Evolutionary conservation across 53 echinoderm and acorn worm species (phyloP).

Genomic region (Antedon mediterranea): DNA sequence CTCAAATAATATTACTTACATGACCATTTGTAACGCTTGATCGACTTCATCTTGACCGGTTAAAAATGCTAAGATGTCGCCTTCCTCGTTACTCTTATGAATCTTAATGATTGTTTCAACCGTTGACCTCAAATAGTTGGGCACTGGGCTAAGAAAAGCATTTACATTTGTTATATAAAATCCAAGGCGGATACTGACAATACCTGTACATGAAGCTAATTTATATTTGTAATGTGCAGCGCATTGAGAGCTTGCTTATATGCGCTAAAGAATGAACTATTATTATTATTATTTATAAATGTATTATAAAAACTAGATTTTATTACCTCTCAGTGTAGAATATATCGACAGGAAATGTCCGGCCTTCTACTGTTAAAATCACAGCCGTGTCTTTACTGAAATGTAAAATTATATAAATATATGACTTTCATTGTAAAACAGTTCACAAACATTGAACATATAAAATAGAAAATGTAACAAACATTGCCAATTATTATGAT

Average conservation of each 20-base stretch:
- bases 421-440: no score
- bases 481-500: no score
- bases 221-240: no score
- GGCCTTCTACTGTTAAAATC: conserved; percentile 86
- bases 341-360: conserved; percentile 86
- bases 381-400: conserved; percentile 69
- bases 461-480: no score
- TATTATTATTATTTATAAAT: not conserved
- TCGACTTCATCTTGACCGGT: conserved; percentile 94
- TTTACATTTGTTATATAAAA: no score
- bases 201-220: no score
- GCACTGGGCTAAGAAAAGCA: conserved; percentile 68
- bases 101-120: conserved; percentile 84
- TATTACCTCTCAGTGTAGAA: conserved; percentile 67
- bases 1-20: conserved; percentile 34
- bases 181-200: no score
- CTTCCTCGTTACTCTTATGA: conserved; percentile 59
- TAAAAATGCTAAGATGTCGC: conserved; percentile 91
- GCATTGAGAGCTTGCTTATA: no score
- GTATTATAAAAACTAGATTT: not conserved
- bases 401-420: no score
- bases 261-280: no score
- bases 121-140: conserved; percentile 75
- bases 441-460: no score
- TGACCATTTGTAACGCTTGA: conserved; percentile 50